phyloP scores from a whole-genome alignment of 2,888 invertebrate genomes.

The Ferrisia virgata region DNA sequence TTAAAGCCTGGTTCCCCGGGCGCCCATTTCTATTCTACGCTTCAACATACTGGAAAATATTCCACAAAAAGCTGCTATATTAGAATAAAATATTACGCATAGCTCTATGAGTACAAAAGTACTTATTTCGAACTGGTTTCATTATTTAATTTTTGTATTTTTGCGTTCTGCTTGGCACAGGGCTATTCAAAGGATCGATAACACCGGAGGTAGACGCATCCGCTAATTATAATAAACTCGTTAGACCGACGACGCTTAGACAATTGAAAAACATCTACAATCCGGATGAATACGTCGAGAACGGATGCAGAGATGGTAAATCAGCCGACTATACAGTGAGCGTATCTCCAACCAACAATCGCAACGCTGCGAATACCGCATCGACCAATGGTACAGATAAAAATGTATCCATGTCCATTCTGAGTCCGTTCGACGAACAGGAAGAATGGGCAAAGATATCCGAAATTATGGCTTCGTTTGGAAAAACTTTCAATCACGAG shows the following conservation, averaged over 20 bases:
- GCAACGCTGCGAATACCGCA: slow-evolving; percentile 44
- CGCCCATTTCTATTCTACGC: too few species aligned
- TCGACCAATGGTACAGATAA: slow-evolving; percentile 47
- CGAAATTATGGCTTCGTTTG: slow-evolving; percentile 92
- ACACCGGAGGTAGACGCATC: slow-evolving; percentile 55
- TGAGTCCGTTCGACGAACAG: slow-evolving; percentile 88
- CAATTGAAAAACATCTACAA: slow-evolving; percentile 72
- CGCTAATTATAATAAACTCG: slow-evolving; percentile 54
- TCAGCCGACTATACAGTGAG: slow-evolving; percentile 37
- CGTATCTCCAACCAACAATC: slow-evolving; percentile 35
- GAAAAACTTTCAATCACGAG: slow-evolving; percentile 74
- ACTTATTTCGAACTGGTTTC: too few species aligned
- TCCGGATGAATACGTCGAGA: slow-evolving; percentile 17
- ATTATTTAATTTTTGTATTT: not conserved
- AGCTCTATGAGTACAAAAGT: too few species aligned
- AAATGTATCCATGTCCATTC: slow-evolving; percentile 52
- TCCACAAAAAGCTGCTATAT: too few species aligned
- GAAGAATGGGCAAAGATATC: slow-evolving; percentile 96
- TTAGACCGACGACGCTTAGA: slow-evolving; percentile 71
- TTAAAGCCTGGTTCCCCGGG: too few species aligned
- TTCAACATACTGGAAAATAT: too few species aligned
- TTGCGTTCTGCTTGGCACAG: slow-evolving; percentile 56
- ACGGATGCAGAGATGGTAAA: not conserved
- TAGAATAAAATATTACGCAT: too few species aligned
- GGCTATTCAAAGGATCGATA: slow-evolving; percentile 78